A percentile compares a stretch with the other conserved stretches of the same genome.
Evolutionary conservation across 2,797 vertebrate genomes (phyloP).

Genomic region (Notolabrus celidotus): DNA sequence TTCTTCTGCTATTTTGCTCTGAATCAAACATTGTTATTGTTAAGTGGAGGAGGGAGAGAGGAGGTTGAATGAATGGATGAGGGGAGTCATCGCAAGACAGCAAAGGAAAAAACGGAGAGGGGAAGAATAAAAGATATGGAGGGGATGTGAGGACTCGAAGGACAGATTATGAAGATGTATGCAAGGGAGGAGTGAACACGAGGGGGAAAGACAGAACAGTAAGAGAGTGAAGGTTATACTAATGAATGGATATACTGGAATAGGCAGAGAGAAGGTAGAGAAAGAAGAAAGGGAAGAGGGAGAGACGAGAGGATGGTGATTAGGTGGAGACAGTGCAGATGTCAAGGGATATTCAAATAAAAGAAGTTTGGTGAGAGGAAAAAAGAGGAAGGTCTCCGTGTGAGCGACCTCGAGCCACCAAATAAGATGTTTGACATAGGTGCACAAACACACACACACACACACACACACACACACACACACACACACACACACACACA

Average conservation of each 20-base stretch:
- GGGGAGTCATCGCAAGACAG: not conserved
- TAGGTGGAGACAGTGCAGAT: conserved; percentile 21
- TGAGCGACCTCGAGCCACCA: conserved; percentile 53
- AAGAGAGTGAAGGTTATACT: conserved; percentile 66
- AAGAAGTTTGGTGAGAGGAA: conserved; percentile 35
- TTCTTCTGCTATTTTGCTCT: conserved; percentile 7
- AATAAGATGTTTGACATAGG: conserved; percentile 31
- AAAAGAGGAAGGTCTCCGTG: conserved; percentile 8
- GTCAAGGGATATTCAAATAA: conserved; percentile 56
- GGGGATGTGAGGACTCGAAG: conserved; percentile 54
- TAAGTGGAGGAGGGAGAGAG: conserved; percentile 4
- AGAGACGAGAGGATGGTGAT: conserved; percentile 16
- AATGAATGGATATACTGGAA: conserved; percentile 51
- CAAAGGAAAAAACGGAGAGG: not conserved
- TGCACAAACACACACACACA: conserved; percentile 16
- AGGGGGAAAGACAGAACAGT: conserved; percentile 36
- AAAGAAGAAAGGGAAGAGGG: conserved; percentile 40
- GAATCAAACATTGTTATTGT: not conserved
- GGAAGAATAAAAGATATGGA: conserved; percentile 24
- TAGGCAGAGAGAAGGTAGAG: conserved; percentile 9
- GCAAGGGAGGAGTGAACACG: conserved; percentile 40
- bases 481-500: conserved; percentile 19
- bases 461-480: conserved; percentile 4
- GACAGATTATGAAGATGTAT: conserved; percentile 62
- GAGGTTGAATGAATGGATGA: not conserved